Conservation (phyloP, 2,888 invertebrate genomes). For the Andricus quercusramuli region DNA sequence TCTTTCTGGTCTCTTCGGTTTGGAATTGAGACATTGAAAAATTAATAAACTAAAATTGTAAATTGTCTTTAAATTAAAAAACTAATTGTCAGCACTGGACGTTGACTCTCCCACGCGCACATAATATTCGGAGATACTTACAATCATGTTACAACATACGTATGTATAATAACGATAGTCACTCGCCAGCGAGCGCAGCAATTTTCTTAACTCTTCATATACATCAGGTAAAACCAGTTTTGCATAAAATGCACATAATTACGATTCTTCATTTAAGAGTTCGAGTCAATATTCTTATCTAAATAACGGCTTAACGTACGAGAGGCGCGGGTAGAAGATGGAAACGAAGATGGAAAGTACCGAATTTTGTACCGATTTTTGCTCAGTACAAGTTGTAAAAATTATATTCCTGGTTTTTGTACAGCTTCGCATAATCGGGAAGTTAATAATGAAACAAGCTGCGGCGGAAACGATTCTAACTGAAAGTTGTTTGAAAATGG, state of each 20-base stretch:
- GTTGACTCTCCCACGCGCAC: slow-evolving; percentile 25
- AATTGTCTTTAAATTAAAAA: slow-evolving; percentile 35
- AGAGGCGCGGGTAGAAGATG: slow-evolving; percentile 35
- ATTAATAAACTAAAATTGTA: background rate
- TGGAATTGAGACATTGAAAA: background rate
- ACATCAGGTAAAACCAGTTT: slow-evolving; percentile 63
- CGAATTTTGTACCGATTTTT: slow-evolving; percentile 1
- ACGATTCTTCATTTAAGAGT: slow-evolving; percentile 43
- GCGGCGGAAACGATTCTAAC: too few relatives aligned
- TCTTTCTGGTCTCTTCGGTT: background rate
- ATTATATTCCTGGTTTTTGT: slow-evolving; percentile 18
- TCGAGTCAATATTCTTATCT: slow-evolving; percentile 40
- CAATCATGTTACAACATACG: slow-evolving; percentile 55
- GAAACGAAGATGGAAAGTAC: slow-evolving; percentile 19
- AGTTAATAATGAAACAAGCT: background rate
- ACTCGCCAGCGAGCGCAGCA: slow-evolving; percentile 76
- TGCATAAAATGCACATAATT: slow-evolving; percentile 58
- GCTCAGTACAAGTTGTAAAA: background rate
- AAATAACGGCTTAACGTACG: slow-evolving; percentile 36
- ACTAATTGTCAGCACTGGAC: slow-evolving; percentile 42
- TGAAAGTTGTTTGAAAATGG: too few relatives aligned
- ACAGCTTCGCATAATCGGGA: background rate
- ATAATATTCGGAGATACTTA: slow-evolving; percentile 46
- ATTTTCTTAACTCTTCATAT: slow-evolving; percentile 61
- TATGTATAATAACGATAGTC: slow-evolving; percentile 68